Evolutionary conservation across 2,113 vertebrate genomes (phyloP).

Genomic region (Plotosus lineatus): DNA sequence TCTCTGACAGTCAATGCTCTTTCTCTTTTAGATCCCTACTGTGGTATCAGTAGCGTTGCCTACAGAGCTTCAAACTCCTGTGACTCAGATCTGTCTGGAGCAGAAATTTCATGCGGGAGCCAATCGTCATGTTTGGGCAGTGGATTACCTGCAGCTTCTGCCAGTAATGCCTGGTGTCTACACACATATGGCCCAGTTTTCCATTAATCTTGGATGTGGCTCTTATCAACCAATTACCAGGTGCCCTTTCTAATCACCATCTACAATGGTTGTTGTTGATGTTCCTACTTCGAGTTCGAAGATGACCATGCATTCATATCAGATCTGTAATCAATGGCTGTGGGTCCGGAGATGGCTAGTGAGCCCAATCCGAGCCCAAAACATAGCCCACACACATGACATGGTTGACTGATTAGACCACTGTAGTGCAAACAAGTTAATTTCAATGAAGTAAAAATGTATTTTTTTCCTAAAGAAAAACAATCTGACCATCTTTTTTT

Average conservation of each 20-base stretch:
- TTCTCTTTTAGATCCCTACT: conserved; percentile 76
- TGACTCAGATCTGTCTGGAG: conserved; percentile 92
- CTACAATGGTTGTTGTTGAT: not conserved
- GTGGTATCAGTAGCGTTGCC: conserved; percentile 87
- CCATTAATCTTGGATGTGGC: conserved; percentile 95
- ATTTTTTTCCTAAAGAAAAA: too few species aligned
- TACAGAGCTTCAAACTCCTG: conserved; percentile 86
- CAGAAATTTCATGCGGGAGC: conserved; percentile 86
- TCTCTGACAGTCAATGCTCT: not conserved
- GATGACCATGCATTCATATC: too few species aligned
- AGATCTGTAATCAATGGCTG: too few species aligned
- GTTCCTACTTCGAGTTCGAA: too few species aligned
- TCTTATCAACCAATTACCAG: conserved; percentile 94
- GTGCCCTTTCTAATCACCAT: conserved; percentile 63
- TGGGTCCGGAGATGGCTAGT: too few species aligned
- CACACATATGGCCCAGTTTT: conserved; percentile 95
- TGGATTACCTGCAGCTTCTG: conserved; percentile 93
- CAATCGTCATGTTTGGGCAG: conserved; percentile 86
- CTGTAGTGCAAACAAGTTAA: too few species aligned
- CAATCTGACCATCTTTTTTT: too few species aligned
- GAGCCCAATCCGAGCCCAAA: too few species aligned
- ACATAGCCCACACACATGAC: too few species aligned
- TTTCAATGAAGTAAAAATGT: too few species aligned
- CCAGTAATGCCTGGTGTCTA: conserved; percentile 84
- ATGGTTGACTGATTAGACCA: too few species aligned